phyloP scores from a whole-genome alignment of 1,140 invertebrate genomes.

The Harlomillsia oculata region DNA sequence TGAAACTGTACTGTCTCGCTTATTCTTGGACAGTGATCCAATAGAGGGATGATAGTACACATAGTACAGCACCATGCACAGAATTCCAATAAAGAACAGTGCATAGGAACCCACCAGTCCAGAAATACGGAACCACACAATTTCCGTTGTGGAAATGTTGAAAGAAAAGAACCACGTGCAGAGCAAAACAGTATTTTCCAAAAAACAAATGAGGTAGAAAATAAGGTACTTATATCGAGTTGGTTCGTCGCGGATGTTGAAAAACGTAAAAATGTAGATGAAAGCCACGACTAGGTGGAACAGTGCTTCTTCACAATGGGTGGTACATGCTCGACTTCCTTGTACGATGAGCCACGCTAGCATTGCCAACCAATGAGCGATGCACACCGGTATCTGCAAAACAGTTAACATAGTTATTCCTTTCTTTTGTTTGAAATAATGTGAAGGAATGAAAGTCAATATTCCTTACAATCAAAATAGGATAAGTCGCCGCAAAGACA shows the following conservation, averaged over 20 bases:
- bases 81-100: slow-evolving; percentile 43
- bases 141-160: slow-evolving; percentile 21
- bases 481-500: slow-evolving; percentile 32
- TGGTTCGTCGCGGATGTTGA: slow-evolving; percentile 43
- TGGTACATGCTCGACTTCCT: slow-evolving; percentile 39
- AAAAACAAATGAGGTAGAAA: slow-evolving; percentile 45
- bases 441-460: neutral
- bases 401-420: neutral
- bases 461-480: slow-evolving; percentile 17
- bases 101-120: slow-evolving; percentile 29
- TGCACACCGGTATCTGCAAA: slow-evolving; percentile 22
- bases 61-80: slow-evolving; percentile 45
- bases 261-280: slow-evolving; percentile 44
- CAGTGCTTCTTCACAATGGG: slow-evolving; percentile 43
- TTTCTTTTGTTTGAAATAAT: neutral
- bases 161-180: slow-evolving; percentile 42
- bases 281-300: slow-evolving; percentile 42
- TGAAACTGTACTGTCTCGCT: neutral
- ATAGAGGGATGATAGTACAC: slow-evolving; percentile 43
- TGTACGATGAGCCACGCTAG: slow-evolving; percentile 31
- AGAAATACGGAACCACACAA: slow-evolving; percentile 30
- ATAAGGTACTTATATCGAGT: slow-evolving; percentile 44
- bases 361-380: slow-evolving; percentile 31
- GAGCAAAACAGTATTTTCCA: slow-evolving; percentile 44
- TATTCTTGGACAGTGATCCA: slow-evolving; percentile 3